These are phyloP conservation scores for Melanotaenia maccullochi DNA, from an alignment of 2,797 vertebrate genomes.

Conservation along the genomic window DNA sequence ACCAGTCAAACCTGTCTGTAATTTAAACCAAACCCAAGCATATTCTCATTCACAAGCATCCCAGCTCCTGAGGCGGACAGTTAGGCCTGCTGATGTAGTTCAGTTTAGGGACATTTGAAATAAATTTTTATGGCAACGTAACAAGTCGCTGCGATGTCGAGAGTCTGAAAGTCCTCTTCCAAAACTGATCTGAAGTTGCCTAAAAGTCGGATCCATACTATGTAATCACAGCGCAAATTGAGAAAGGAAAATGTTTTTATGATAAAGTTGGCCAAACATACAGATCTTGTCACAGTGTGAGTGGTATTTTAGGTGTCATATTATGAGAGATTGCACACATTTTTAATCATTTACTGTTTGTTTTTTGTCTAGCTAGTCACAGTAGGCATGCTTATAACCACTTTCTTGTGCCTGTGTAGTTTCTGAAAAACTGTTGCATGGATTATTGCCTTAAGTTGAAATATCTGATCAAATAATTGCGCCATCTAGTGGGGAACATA, in stretches of 20 bases:
- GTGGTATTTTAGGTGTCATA: background rate
- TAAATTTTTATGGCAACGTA: background rate
- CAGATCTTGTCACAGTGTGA: too few species aligned
- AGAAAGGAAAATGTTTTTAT: background rate
- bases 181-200: background rate
- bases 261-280: background rate
- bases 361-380: background rate
- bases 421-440: background rate
- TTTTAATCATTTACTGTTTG: background rate
- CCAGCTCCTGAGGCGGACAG: background rate
- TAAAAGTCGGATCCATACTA: background rate
- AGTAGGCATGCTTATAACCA: background rate
- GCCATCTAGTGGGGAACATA: slow-evolving; percentile 68
- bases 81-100: too few species aligned
- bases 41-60: background rate
- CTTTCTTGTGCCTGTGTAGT: background rate
- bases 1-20: background rate
- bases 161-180: background rate
- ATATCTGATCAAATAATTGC: background rate
- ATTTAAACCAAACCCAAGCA: background rate
- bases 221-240: background rate
- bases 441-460: background rate
- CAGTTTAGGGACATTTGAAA: background rate
- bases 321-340: background rate
- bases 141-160: background rate